These are phyloP conservation scores for Oriolus oriolus DNA, from an alignment of 2,113 vertebrate species.

Conservation along the genomic window DNA sequence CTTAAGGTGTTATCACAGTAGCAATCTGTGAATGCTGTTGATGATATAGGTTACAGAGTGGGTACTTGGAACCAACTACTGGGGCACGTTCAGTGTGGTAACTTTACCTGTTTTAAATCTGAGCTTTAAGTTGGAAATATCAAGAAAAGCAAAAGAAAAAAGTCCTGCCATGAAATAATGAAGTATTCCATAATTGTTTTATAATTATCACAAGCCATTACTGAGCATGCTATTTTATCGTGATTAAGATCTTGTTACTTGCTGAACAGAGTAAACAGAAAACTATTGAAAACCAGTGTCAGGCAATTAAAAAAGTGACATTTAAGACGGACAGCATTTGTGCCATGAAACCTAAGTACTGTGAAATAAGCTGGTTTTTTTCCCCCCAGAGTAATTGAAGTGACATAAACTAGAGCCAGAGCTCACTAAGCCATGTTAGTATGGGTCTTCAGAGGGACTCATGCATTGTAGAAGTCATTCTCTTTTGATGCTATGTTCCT, in stretches of 20 bases:
- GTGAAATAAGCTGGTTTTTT: background rate
- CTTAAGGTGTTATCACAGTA: background rate
- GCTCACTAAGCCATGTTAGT: background rate
- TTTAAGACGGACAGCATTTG: background rate
- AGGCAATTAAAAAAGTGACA: background rate
- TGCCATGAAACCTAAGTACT: background rate
- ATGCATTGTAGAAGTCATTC: background rate
- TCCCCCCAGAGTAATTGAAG: background rate
- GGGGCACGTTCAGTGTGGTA: background rate
- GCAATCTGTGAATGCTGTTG: background rate
- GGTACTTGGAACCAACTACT: background rate
- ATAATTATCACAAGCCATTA: conserved; percentile 17
- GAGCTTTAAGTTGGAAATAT: background rate
- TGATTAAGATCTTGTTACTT: conserved; percentile 41
- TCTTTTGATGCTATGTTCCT: background rate
- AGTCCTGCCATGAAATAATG: background rate
- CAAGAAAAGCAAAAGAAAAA: conserved; percentile 39
- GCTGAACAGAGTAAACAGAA: conserved; percentile 3
- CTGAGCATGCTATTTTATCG: conserved; percentile 42
- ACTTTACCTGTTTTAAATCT: background rate
- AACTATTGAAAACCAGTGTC: background rate
- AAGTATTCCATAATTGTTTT: background rate
- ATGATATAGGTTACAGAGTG: background rate
- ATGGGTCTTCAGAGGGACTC: background rate
- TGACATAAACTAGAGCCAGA: background rate